phyloP scores from a whole-genome alignment of 2,113 vertebrate genomes.

The Actinemys pallida region DNA sequence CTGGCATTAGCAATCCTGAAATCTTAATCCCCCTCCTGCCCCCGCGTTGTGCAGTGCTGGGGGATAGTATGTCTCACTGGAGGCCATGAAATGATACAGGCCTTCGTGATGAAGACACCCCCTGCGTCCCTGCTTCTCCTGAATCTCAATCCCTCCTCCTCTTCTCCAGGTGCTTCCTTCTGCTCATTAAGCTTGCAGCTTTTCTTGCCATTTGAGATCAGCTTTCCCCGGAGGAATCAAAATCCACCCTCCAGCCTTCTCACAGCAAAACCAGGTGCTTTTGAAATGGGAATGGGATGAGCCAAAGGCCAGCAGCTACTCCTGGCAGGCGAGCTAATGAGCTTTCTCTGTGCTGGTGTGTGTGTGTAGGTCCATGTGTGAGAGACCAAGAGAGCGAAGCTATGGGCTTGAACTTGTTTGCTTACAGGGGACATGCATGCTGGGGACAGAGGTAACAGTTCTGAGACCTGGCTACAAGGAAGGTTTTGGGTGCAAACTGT shows the following conservation, averaged over 20 bases:
- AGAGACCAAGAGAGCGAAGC: neutral
- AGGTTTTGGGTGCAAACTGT: neutral
- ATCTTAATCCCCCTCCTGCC: neutral
- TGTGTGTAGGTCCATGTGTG: neutral
- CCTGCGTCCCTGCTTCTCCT: neutral
- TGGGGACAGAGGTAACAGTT: neutral
- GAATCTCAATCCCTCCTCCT: neutral
- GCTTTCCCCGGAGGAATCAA: neutral
- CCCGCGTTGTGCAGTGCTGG: neutral
- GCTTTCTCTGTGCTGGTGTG: neutral
- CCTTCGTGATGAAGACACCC: neutral
- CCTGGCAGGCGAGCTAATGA: slow-evolving; percentile 14
- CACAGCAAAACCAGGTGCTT: slow-evolving; percentile 1
- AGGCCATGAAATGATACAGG: neutral
- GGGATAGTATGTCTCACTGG: neutral
- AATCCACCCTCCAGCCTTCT: neutral
- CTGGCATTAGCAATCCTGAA: neutral
- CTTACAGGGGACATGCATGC: rapidly evolving
- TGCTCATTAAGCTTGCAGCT: neutral
- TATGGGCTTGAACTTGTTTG: neutral
- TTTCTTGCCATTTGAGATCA: neutral
- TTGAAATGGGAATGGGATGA: neutral
- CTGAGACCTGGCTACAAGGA: neutral
- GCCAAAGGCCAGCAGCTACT: slow-evolving; percentile 28
- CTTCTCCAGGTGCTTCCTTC: neutral